phyloP scores from a whole-genome alignment of 2,888 invertebrate genomes.

The Macrosiphum euphorbiae region DNA sequence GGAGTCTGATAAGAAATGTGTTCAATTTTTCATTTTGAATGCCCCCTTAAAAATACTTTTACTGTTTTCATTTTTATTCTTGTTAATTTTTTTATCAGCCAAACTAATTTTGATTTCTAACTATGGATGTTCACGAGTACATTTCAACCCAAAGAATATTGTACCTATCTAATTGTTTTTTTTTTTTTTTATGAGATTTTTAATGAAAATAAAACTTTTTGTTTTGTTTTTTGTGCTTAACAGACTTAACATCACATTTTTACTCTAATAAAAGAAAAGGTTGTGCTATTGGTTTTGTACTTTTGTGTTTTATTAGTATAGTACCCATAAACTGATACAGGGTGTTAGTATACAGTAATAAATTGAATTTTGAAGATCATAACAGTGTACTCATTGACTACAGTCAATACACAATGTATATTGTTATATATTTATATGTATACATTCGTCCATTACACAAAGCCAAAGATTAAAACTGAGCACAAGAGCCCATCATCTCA shows the following conservation, averaged over 20 bases:
- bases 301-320: slow-evolving; percentile 4
- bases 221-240: slow-evolving; percentile 48
- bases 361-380: background rate
- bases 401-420: background rate
- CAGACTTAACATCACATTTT: slow-evolving; percentile 62
- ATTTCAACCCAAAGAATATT: slow-evolving; percentile 59
- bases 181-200: background rate
- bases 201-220: background rate
- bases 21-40: slow-evolving; percentile 51
- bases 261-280: slow-evolving; percentile 58
- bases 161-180: slow-evolving; percentile 49
- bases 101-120: slow-evolving; percentile 45
- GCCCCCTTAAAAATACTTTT: slow-evolving; percentile 17
- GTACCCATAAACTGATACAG: background rate
- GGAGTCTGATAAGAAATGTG: slow-evolving; percentile 63
- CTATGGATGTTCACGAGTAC: slow-evolving; percentile 25
- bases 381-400: background rate
- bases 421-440: background rate
- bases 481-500: background rate
- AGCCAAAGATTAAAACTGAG: background rate
- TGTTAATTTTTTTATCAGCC: slow-evolving; percentile 11
- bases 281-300: slow-evolving; percentile 50
- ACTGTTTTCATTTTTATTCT: slow-evolving; percentile 46
- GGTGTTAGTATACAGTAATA: background rate
- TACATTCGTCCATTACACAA: background rate